Percentiles rank a stretch among this genome's conserved stretches.
These are phyloP conservation scores for Drosophila ananassae DNA, from an alignment of 1,140 invertebrate genomes.

Conservation along the genomic window DNA sequence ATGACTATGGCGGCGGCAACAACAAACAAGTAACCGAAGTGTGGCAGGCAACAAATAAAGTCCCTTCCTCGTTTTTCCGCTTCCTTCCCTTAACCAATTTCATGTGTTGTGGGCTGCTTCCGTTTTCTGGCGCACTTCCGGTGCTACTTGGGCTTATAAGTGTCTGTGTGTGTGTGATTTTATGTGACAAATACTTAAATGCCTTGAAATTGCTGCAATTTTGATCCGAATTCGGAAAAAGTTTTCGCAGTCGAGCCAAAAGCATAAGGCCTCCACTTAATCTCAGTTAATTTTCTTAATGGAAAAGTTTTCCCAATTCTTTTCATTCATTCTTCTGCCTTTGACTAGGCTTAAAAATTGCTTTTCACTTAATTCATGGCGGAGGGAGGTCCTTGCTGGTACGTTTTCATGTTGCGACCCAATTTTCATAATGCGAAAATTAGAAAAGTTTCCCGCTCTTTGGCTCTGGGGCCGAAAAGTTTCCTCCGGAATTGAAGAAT, in stretches of 20 bases:
- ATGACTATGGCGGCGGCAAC: not conserved
- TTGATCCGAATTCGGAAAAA: slow-evolving; percentile 35
- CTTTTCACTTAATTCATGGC: slow-evolving; percentile 48
- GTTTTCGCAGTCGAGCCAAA: slow-evolving; percentile 1
- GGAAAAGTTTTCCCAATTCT: slow-evolving; percentile 69
- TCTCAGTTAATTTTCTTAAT: slow-evolving; percentile 82
- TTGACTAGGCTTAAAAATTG: slow-evolving; percentile 53
- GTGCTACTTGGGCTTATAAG: slow-evolving; percentile 14
- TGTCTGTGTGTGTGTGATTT: slow-evolving; percentile 14
- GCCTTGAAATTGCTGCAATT: slow-evolving; percentile 72
- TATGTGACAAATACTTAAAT: slow-evolving; percentile 77
- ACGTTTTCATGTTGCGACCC: slow-evolving; percentile 27
- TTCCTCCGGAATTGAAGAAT: not conserved
- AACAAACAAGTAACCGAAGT: slow-evolving; percentile 51
- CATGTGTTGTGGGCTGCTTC: slow-evolving; percentile 49
- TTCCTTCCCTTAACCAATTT: slow-evolving; percentile 36
- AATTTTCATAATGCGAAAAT: slow-evolving; percentile 80
- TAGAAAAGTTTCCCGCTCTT: slow-evolving; percentile 67
- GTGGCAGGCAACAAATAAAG: slow-evolving; percentile 65
- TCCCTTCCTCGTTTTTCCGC: slow-evolving; percentile 10
- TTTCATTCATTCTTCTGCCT: slow-evolving; percentile 36
- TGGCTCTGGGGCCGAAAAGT: slow-evolving; percentile 15
- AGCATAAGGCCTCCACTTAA: slow-evolving; percentile 55
- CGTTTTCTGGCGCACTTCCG: slow-evolving; percentile 48
- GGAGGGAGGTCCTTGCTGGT: not conserved